A percentile compares a stretch with the other conserved stretches of the same genome.
phyloP scores from a whole-genome alignment of 2,797 vertebrate genomes.

The Centroberyx gerrardi region DNA sequence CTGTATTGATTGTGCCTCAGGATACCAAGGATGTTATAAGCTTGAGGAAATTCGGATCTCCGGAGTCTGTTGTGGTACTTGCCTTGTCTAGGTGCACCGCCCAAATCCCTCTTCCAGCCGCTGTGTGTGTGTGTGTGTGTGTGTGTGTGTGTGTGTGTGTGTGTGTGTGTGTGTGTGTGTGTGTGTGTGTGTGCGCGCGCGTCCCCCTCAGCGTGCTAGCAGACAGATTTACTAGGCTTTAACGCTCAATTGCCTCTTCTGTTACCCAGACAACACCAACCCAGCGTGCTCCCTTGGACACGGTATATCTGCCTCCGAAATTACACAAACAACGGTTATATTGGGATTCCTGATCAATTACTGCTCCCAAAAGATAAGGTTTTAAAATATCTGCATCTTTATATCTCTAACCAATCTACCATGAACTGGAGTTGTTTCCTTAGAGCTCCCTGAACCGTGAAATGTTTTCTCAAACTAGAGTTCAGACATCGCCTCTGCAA shows the following conservation, averaged over 20 bases:
- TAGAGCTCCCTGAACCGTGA: neutral
- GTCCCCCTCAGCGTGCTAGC: constrained; percentile 3
- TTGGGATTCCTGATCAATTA: constrained; percentile 4
- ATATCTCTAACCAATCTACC: neutral
- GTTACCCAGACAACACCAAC: constrained; percentile 1
- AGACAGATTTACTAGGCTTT: constrained; percentile 58
- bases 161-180: neutral
- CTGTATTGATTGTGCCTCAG: too few relatives aligned
- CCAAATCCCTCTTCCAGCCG: neutral
- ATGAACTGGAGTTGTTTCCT: neutral
- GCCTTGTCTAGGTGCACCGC: neutral
- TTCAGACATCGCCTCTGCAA: too few relatives aligned
- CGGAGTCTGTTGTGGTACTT: neutral
- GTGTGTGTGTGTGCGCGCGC: neutral
- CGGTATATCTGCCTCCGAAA: constrained; percentile 17
- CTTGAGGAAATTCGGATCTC: too few relatives aligned
- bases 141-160: neutral
- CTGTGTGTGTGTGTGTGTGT: neutral
- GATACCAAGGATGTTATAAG: too few relatives aligned
- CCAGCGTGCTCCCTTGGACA: neutral
- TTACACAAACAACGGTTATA: constrained; percentile 23
- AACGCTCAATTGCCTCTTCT: constrained; percentile 43
- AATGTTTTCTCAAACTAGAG: too few relatives aligned
- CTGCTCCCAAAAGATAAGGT: neutral
- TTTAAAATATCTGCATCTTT: neutral